A percentile compares a stretch with the other conserved stretches of the same genome.
These are phyloP conservation scores for Drosophila peninsularis DNA, from an alignment of 2,888 invertebrate species.

Conservation along the genomic window DNA sequence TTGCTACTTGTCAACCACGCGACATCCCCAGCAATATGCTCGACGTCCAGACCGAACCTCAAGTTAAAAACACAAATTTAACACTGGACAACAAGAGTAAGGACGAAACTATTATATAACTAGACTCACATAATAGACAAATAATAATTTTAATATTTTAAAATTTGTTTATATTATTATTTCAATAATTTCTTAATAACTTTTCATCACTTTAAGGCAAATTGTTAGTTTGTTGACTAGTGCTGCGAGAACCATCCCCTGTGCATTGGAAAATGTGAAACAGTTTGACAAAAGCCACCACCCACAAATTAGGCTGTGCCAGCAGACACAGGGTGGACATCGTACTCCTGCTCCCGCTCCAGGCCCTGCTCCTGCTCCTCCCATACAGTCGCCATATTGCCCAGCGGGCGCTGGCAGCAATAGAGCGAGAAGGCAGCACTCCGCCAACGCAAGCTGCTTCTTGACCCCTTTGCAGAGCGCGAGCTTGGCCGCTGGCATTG, in stretches of 20 bases:
- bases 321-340: constrained; percentile 37
- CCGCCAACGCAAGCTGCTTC: constrained; percentile 44
- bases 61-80: constrained; percentile 29
- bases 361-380: constrained; percentile 2
- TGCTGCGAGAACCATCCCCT: constrained; percentile 55
- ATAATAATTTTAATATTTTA: too few species aligned
- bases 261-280: constrained; percentile 63
- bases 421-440: constrained; percentile 6
- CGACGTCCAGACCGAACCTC: constrained; percentile 55
- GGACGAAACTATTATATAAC: too few species aligned
- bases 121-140: neutral
- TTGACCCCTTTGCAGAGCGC: constrained; percentile 66
- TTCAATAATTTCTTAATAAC: neutral
- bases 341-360: constrained; percentile 4
- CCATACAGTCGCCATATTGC: constrained; percentile 50
- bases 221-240: constrained; percentile 31
- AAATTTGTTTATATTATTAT: neutral
- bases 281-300: constrained; percentile 77
- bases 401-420: constrained; percentile 32
- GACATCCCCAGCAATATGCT: constrained; percentile 76
- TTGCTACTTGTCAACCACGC: constrained; percentile 76
- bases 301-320: constrained; percentile 75
- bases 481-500: constrained; percentile 18
- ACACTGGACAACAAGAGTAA: constrained; percentile 47
- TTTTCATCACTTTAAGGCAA: neutral